phyloP scores from a whole-genome alignment of 2,797 vertebrate genomes.

The Pseudochaenichthys georgianus region DNA sequence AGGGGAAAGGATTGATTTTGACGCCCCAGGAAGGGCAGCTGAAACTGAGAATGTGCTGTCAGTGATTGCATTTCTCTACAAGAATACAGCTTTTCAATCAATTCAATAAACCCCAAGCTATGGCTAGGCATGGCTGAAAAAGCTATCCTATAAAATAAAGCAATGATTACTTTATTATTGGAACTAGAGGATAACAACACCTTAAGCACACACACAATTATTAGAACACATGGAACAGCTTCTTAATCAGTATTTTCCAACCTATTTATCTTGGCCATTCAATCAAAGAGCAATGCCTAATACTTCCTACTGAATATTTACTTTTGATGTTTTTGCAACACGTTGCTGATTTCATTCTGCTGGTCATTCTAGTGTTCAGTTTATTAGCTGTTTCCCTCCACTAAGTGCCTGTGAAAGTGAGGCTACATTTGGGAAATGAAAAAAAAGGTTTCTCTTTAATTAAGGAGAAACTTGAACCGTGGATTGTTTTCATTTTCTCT shows the following conservation, averaged over 20 bases:
- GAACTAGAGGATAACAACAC: background rate
- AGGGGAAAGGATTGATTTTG: slow-evolving; percentile 34
- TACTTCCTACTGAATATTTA: background rate
- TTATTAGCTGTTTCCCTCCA: slow-evolving; percentile 28
- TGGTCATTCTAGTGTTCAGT: too few relatives aligned
- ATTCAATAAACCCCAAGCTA: slow-evolving; percentile 15
- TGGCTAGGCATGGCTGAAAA: background rate
- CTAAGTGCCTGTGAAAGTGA: slow-evolving; percentile 3
- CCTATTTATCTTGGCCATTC: background rate
- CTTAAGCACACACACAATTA: background rate
- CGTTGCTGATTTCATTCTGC: background rate
- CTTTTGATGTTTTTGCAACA: background rate
- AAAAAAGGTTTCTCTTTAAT: slow-evolving; percentile 5
- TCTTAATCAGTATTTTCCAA: slow-evolving; percentile 5
- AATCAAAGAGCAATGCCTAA: slow-evolving; percentile 2
- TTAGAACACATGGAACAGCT: background rate
- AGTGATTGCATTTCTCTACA: slow-evolving; percentile 25
- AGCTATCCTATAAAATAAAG: background rate
- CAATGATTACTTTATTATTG: background rate
- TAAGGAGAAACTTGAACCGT: slow-evolving; percentile 14
- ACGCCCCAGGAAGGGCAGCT: slow-evolving; percentile 46
- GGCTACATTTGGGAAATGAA: slow-evolving; percentile 25
- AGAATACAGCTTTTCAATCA: slow-evolving; percentile 15
- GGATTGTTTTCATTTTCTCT: slow-evolving; percentile 37
- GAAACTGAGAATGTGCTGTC: background rate